Base-by-base conservation (phyloP, 1,140 invertebrate species). In the Elysia chlorotica region DNA sequence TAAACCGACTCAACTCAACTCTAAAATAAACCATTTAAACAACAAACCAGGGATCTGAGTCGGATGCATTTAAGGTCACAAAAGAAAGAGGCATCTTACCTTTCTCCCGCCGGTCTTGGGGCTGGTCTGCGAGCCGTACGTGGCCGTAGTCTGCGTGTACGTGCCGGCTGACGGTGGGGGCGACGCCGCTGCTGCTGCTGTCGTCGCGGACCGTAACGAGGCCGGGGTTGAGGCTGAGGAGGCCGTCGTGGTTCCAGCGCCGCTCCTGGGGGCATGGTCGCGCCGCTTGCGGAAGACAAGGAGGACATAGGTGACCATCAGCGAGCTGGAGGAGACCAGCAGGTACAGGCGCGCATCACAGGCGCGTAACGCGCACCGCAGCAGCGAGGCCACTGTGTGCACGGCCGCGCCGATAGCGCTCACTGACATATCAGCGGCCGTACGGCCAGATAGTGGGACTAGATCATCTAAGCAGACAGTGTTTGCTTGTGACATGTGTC, bases 251-350 rank as follows among this genome's bases (percentile, higher is more conserved):
- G 10, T 10, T 10, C 10, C 25, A 25, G 25, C 6, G 25, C 25
- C 21, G 65, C 21, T 74, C 62, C 83, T 67, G 48, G 81, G 74
- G 71, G 79, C 75, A 61, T 83, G 79, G 66, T 82, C 76, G 68
- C 81, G 76, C 70, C 79, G 78, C 79, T 82, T 79, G 48, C 74
- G 79, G 68, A 75, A 79, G 66, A 79, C 78, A 74, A 81, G 66
- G 36, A 75, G 54, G 48, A 76, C 65, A 30, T n/a, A n/a, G n/a
- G 67, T 53, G 54, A 76, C 68, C 25, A 73, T 73, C 25, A 81
- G 28, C 62, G 74, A 72, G 25, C 77, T 68, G 35, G 73, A 53
- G 31, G 73, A 79, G 19, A 79, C 37, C 25, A 77, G 37, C 3
- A 73, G 67, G 28, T 70, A 53, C 41, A 71, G 56, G 21, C 56